Percentiles rank a stretch among this genome's conserved stretches.
These are phyloP conservation scores for Xanthorhoe spadicearia DNA, from an alignment of 2,888 invertebrate genomes.

Conservation along the genomic window DNA sequence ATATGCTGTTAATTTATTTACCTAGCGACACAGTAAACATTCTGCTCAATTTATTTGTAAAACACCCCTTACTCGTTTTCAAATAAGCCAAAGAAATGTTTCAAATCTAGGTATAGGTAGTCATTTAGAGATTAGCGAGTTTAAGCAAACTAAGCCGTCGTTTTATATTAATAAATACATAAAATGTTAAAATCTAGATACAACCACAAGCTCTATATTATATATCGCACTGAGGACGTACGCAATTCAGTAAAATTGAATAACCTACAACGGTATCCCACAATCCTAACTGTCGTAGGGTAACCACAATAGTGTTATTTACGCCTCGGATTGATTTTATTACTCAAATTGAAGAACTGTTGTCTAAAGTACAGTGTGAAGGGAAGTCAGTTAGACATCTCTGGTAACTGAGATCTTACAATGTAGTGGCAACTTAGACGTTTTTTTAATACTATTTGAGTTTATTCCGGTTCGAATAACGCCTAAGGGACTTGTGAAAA, in stretches of 20 bases:
- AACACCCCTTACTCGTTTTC: no score
- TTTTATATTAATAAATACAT: no score
- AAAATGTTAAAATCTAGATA: not conserved
- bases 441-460: not conserved
- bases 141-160: no score
- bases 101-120: no score
- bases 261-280: slow-evolving; percentile 22
- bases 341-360: slow-evolving; percentile 22
- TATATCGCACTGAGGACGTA: slow-evolving; percentile 4
- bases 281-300: slow-evolving; percentile 46
- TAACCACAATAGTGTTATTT: slow-evolving; percentile 48
- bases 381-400: slow-evolving; percentile 1
- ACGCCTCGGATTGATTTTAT: slow-evolving; percentile 31
- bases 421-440: not conserved
- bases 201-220: not conserved
- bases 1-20: no score
- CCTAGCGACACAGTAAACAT: no score
- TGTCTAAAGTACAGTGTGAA: slow-evolving; percentile 19
- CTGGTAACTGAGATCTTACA: no score
- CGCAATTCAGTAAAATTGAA: slow-evolving; percentile 24
- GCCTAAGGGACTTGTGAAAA: no score
- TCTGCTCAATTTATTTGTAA: no score
- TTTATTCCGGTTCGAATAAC: no score
- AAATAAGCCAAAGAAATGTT: no score
- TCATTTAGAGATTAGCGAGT: no score